A percentile compares a stretch with the other conserved stretches of the same genome.
These are phyloP conservation scores for Aphaenogaster rudis DNA, from an alignment of 1,140 invertebrate species.

Conservation along the genomic window DNA sequence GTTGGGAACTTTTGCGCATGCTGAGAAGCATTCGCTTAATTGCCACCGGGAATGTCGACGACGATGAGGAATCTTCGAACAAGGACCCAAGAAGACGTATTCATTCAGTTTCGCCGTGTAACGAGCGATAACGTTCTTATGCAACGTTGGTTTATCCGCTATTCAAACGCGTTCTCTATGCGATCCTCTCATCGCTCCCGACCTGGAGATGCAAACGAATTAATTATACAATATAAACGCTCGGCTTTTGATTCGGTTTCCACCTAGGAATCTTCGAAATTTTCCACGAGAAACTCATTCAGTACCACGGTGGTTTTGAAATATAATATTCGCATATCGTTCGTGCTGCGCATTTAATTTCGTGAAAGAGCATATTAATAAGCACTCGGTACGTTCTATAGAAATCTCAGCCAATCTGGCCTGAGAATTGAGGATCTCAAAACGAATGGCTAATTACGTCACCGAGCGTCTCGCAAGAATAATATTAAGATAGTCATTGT, in stretches of 20 bases:
- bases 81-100: background rate
- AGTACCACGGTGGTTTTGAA: background rate
- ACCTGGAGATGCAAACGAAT: background rate
- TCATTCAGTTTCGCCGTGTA: background rate
- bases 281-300: constrained; percentile 29
- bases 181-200: background rate
- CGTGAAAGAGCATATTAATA: constrained; percentile 22
- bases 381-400: background rate
- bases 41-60: constrained; percentile 35
- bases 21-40: constrained; percentile 60
- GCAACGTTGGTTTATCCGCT: constrained; percentile 31
- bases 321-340: constrained; percentile 43
- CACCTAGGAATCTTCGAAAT: constrained; percentile 40
- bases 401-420: constrained; percentile 21
- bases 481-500: constrained; percentile 28
- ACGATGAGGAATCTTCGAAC: constrained; percentile 16
- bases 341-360: constrained; percentile 43
- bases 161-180: constrained; percentile 30
- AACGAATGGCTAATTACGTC: constrained; percentile 29
- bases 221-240: constrained; percentile 53
- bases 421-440: background rate
- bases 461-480: background rate
- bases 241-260: constrained; percentile 20
- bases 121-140: constrained; percentile 46
- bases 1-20: constrained; percentile 54